A percentile compares a stretch with the other conserved stretches of the same genome.
Conservation (phyloP, 1,140 invertebrate species). For the Dysdera silvatica region DNA sequence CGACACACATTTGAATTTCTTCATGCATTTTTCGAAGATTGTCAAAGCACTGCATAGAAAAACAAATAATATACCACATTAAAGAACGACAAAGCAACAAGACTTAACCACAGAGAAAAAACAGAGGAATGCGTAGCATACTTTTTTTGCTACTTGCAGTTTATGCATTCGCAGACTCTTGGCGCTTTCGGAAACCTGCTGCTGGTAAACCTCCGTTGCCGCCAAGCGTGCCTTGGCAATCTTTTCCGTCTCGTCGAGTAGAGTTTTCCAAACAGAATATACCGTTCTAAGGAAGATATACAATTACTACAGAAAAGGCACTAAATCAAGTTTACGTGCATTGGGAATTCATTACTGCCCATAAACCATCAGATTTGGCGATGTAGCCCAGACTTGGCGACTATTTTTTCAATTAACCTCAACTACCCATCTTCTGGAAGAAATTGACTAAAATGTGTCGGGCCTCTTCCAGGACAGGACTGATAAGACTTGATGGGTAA, state of each 20-base stretch:
- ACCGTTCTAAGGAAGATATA: slow-evolving; percentile 77
- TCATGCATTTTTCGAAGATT: slow-evolving; percentile 35
- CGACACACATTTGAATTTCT: slow-evolving; percentile 48
- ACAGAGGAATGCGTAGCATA: slow-evolving; percentile 39
- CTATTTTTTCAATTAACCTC: no score
- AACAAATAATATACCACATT: not conserved
- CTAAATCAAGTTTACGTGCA: slow-evolving; percentile 3
- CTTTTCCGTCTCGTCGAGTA: slow-evolving; percentile 91
- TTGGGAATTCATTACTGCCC: not conserved
- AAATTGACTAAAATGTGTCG: no score
- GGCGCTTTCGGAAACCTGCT: slow-evolving; percentile 85
- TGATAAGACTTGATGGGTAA: no score
- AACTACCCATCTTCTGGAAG: no score
- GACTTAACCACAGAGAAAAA: no score
- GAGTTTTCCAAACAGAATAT: slow-evolving; percentile 89
- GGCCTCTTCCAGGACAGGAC: no score
- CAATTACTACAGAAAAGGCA: not conserved
- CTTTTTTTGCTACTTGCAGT: slow-evolving; percentile 77
- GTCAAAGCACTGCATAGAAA: slow-evolving; percentile 29
- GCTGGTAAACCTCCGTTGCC: slow-evolving; percentile 86
- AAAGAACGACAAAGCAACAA: no score
- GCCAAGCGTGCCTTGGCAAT: slow-evolving; percentile 78
- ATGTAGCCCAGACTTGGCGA: not conserved
- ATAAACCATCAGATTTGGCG: not conserved
- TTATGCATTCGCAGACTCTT: slow-evolving; percentile 76